Evolutionary conservation across 1,140 invertebrate species (phyloP), one percentile per base, ranked within the genome.

Genomic region (Temnothorax nylanderi): DNA sequence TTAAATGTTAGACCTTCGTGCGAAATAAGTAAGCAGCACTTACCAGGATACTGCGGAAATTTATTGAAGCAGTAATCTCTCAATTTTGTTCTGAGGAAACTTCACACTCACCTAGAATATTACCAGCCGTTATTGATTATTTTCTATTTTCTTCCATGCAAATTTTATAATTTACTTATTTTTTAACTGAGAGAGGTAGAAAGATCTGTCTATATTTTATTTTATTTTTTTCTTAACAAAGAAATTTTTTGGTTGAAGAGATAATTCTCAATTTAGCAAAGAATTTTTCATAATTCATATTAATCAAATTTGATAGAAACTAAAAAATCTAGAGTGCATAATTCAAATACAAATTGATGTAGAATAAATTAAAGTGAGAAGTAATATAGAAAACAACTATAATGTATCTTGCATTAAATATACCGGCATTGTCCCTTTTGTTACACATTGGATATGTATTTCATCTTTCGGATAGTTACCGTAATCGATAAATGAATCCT

Each of bases 251-350:
- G 80, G 21, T 16, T 13, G 4, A 87, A 72, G 62, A 60, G 88
- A 69, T 74, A 85, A 87, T 86, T 88, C 88, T 85, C 49, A 88
- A 93, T 90, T 92, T 88, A 93, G 93, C 92, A 90, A 89, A 91
- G 75, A 87, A 89, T 93, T 92, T 67, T 86, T 95, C 93, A 37
- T 94, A 88, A 87, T 11, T 56, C 10, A 44, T 56, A 54, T 78
- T 85, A 10, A 51, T 11, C 26, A 41, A 78, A 60, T 56, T 41
- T 51, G 8, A 85, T 10, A 37, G 37, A 1, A 44, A 32, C 3
- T 26, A 26, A 13, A 6, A 18, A 62, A 47, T 16, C 2, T 26
- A 26, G 0, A 26, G 26, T 26, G 6, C 6, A 71, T 54, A 72
- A 88, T 86, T 51, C 44, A 44, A 58, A 88, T 62, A 32, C 18